Base-by-base conservation (phyloP, 2,113 vertebrate genomes). In the Cinclus cinclus region DNA sequence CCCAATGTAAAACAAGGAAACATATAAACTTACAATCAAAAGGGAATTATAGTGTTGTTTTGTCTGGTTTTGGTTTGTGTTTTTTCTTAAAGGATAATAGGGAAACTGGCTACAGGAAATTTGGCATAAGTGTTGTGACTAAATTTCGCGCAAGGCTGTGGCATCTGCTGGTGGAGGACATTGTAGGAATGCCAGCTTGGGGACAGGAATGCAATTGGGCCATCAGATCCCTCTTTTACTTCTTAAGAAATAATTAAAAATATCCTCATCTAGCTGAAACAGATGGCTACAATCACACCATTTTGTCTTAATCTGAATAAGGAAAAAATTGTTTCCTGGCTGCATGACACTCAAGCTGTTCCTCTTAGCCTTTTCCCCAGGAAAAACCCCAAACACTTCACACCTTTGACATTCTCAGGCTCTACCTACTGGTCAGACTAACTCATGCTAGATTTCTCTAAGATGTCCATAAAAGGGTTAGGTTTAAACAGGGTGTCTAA, bases 271-370 rank as follows among this genome's bases (percentile, higher is more conserved):
- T 94, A 94, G 42, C 69, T 90, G 94, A 92, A 95, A 50, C 94
- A 97, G 94, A 94, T 96, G 94, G 95, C 92, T 92, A 90, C 56
- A 75, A 71, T 95, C 94, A 92, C 95, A 94, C 89, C 80, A 92
- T 94, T 92, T 93, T 88, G 78, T 93, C 91, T 95, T 77, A 94
- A 88, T 96, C 76, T 9, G 23, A 95, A 95, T 78, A 90, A 81
- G 37, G 86, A 89, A 89, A 91, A 92, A 90, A 6, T 79, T 88
- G 47, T 86, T 83, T 94, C 87, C 62, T 94, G 89, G 86, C 73
- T 93, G 78, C 30, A 19, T 84, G 92, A 47, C 83, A 92, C 76
- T 92, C 92, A 93, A 94, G 89, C 64, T 94, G 80, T 93, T 95
- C 84, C 83, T 89, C 47, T 83, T 83, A 88, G 71, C 88, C 90